These are phyloP conservation scores for Leucopsar rothschildi DNA, from an alignment of 2,113 vertebrate species.

Conservation along the genomic window DNA sequence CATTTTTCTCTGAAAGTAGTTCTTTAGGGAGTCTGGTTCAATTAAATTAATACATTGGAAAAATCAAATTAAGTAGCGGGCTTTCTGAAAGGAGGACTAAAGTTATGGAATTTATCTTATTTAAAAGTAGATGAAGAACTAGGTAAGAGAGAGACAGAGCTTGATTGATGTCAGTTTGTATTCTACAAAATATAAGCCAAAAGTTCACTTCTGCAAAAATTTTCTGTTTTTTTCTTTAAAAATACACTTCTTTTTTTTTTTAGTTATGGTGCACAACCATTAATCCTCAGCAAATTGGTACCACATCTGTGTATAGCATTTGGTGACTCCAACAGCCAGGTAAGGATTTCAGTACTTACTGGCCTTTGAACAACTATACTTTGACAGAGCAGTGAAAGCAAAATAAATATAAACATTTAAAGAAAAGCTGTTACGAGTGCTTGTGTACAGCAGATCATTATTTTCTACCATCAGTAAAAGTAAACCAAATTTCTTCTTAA, in stretches of 20 bases:
- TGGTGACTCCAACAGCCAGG: slow-evolving; percentile 94
- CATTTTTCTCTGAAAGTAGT: neutral
- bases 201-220: neutral
- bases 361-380: neutral
- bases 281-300: slow-evolving; percentile 91
- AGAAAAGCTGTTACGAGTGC: neutral
- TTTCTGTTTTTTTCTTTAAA: neutral
- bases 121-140: neutral
- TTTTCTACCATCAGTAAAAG: neutral
- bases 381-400: neutral
- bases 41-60: neutral
- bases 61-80: neutral
- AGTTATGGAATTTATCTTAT: neutral
- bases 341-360: slow-evolving; percentile 59
- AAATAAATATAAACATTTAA: neutral
- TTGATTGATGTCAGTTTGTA: neutral
- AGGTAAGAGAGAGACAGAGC: neutral
- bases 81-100: neutral
- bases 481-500: neutral
- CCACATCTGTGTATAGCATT: slow-evolving; percentile 86
- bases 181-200: neutral
- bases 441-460: neutral
- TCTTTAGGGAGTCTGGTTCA: neutral
- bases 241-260: neutral
- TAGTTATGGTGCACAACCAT: slow-evolving; percentile 83